Base-by-base conservation (phyloP, 30 jellyfish, hydroid and myxozoan species). In the Hydra vulgaris region DNA sequence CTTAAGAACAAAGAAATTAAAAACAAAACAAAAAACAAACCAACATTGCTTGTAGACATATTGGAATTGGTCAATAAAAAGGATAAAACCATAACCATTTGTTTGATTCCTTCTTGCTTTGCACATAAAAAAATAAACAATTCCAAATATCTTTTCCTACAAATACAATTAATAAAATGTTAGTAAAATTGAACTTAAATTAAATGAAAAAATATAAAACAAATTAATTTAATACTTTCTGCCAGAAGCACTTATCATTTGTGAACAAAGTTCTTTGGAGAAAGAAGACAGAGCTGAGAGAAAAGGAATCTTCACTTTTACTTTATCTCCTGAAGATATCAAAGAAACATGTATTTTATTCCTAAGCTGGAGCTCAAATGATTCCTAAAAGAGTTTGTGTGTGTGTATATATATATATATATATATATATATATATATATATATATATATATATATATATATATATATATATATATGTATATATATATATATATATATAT, bases 201-300 rank as follows among this genome's bases (percentile, higher is more conserved):
- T 40, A n/a, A n/a, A n/a, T n/a, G n/a, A n/a, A n/a, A n/a, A n/a
- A n/a, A n/a, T n/a, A n/a, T n/a, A n/a, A n/a, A n/a, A n/a, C n/a
- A n/a, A n/a, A n/a, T n/a, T n/a, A n/a, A n/a, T n/a, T n/a, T n/a
- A n/a, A 74, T 52, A 88, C 96, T 81, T 83, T 26, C 56, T 20
- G 67, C 94, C 88, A 15, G 90, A 25, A 1, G 96, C 55, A 70
- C 76, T 66, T 5, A 86, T 74, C 82, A 80, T 69, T 75, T 91
- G 96, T 19, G 25, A 73, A 66, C 95, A 86, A 18, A 86, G 79
- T 17, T 86, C 76, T 70, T 72, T 91, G 8, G 95, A 18, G 27
- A 77, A 88, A 17, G 94, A 56, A 19, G 94, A 77, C 77, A 91
- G 80, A 12, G 84, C 88, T 71, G 76, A 74, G 53, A 91, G 68